Percentiles rank a stretch among this genome's conserved stretches.
Evolutionary conservation across 2,113 vertebrate species (phyloP).

Genomic region (Guaruba guarouba): DNA sequence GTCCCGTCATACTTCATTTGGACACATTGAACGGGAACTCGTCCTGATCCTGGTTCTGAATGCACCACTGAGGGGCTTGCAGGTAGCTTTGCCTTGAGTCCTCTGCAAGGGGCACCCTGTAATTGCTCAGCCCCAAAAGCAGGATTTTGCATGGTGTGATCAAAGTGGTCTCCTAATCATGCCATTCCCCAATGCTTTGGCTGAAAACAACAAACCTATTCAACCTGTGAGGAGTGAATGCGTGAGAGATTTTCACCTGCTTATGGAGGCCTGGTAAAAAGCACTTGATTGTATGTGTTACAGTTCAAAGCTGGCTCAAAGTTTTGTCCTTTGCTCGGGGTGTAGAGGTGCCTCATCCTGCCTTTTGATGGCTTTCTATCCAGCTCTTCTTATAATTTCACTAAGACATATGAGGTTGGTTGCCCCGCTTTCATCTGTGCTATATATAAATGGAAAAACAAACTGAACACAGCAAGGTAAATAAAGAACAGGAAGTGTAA

Average conservation of each 20-base stretch:
- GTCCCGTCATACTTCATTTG: neutral
- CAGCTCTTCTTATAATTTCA: conserved; percentile 47
- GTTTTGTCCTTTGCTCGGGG: neutral
- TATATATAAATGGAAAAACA: conserved; percentile 68
- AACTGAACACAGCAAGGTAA: conserved; percentile 60
- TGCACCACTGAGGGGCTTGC: neutral
- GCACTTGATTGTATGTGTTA: neutral
- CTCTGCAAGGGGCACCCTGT: neutral
- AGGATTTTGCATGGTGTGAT: conserved; percentile 48
- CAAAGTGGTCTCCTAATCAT: conserved; percentile 18
- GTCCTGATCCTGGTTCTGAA: neutral
- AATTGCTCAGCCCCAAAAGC: neutral
- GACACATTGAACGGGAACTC: neutral
- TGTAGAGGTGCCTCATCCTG: conserved; percentile 1
- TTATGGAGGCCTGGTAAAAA: conserved; percentile 13
- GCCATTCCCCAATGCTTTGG: neutral
- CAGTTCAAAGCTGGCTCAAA: conserved; percentile 33
- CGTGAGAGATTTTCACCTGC: conserved; percentile 57
- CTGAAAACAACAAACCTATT: conserved; percentile 48
- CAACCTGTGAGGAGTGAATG: conserved; percentile 17
- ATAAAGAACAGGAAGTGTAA: conserved; percentile 62
- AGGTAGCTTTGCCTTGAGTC: neutral
- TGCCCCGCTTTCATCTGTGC: conserved; percentile 38
- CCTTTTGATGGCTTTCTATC: conserved; percentile 20
- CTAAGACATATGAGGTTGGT: conserved; percentile 29